Evolutionary conservation across 2,797 vertebrate genomes (phyloP), one percentile per base, ranked within the genome.

Genomic region (Micrastur ruficollis): DNA sequence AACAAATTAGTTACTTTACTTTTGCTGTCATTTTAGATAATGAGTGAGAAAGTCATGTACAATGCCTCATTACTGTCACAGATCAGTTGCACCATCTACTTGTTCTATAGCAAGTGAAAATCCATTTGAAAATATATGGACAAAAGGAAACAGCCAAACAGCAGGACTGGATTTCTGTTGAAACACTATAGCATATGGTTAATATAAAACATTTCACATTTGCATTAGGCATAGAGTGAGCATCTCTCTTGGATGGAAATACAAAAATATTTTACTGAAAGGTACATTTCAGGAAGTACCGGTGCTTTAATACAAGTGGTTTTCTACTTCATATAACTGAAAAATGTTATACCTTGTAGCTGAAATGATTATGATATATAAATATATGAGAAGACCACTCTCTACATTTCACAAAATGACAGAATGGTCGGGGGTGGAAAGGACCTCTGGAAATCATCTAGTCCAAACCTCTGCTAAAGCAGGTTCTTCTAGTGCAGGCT

Each of bases 11-110:
- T 81, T 84, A 70, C 26, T 80, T 93, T 72, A 85, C 32, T 96
- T 94, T 89, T 84, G 27, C 47, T 90, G 80, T 91, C 81, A 86
- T 83, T 91, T 90, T 81, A 83, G 61, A 34, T 78, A 88, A 89
- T 83, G 50, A 53, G 31, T 79, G 65, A 88, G 58, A 82, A 62
- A 89, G 17, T 68, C 32, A 58, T 20, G 32, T 68, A n/a, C 40
- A 81, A n/a, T 79, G 68, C 13, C 81, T 44, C 8, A 71, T 74
- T 88, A 53, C 29, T 38, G 40, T 90, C 81, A 88, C 81, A 86
- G 55, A 20, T 29, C 10, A 3, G 52, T 78, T 91, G 34, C 36
- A 74, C 40, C 16, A 9, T n/a, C 49, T 89, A 47, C 31, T 91
- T 93, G 6, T 62, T 87, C 75, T 38, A 23, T 5, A 81, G 26